Base-by-base conservation (phyloP, 2,888 invertebrate species). In the Romanomermis culicivorax region DNA sequence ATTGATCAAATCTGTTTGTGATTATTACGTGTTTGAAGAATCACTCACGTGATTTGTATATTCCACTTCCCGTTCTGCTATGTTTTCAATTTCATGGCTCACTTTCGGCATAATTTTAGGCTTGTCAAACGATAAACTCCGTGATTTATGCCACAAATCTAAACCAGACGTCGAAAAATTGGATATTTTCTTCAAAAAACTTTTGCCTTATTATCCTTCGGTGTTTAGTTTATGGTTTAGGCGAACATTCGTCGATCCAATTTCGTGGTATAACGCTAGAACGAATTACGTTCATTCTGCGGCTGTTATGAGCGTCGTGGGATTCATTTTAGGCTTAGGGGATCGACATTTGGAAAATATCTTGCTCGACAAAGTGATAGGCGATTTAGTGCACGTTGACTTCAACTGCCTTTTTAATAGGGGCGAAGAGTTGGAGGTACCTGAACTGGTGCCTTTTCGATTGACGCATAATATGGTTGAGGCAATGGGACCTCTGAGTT, bases 391-490 rank as follows among this genome's bases (percentile, higher is more conserved):
- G 0, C 97, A 99, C 69, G 95, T 97, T 0, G 97, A 97, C 71
- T 95, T 93, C 71, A 95, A 91, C 72, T 89, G 91, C 67, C 74
- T 99, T 20, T 99, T 99, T 72, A 93, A 97, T 71, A 83, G 76
- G 68, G 71, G 71, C 4, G 68, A 68, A 58, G 67, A 68, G 23
- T 70, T 72, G 63, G 70, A 70, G 45, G 71, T 69, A 64, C 70
- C 72, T 51, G 72, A 74, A 63, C 61, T 68, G 24, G 74, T 75
- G 7, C 74, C 75, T n/a, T 97, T 97, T 71, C 77, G 95, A 0
- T 76, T 99, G 54, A 99, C 97, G 0, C 88, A 85, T 59, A 97
- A 95, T 67, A 88, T 97, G 87, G 80, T 86, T 42, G 80, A 84
- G 43, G 95, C 89, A 1, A 88, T 97, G 87, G 77, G 77, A 14